Conservation (phyloP, 2,797 vertebrate species). For the Natrix natrix region DNA sequence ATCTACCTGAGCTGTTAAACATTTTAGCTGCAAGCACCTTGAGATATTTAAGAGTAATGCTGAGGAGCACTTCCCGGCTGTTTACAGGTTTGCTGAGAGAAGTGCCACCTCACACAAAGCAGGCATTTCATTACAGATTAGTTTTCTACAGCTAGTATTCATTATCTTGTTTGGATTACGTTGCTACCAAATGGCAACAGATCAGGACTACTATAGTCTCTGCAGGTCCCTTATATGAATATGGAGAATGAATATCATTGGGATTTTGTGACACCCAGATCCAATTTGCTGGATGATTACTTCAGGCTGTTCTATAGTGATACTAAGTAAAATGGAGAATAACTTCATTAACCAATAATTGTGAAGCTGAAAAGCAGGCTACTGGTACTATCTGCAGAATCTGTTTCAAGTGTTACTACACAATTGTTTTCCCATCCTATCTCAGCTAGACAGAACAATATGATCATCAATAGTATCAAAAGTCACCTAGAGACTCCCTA, state of each 20-base stretch:
- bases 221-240: neutral
- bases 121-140: neutral
- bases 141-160: neutral
- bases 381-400: neutral
- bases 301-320: neutral
- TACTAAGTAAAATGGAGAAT: neutral
- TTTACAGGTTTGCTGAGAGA: neutral
- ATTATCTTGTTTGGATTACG: neutral
- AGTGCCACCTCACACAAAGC: neutral
- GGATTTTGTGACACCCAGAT: neutral
- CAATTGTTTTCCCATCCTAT: neutral
- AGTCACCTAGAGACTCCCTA: neutral
- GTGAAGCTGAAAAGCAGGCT: neutral
- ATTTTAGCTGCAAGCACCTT: neutral
- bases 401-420: neutral
- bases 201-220: neutral
- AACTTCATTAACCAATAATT: neutral
- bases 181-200: neutral
- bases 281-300: neutral
- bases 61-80: neutral
- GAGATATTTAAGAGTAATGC: neutral
- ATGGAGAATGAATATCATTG: neutral
- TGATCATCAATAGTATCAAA: neutral
- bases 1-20: neutral
- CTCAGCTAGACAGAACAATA: neutral